These are phyloP conservation scores for Phymorhynchus buccinoides DNA, from an alignment of 1,140 invertebrate species.

Conservation along the genomic window DNA sequence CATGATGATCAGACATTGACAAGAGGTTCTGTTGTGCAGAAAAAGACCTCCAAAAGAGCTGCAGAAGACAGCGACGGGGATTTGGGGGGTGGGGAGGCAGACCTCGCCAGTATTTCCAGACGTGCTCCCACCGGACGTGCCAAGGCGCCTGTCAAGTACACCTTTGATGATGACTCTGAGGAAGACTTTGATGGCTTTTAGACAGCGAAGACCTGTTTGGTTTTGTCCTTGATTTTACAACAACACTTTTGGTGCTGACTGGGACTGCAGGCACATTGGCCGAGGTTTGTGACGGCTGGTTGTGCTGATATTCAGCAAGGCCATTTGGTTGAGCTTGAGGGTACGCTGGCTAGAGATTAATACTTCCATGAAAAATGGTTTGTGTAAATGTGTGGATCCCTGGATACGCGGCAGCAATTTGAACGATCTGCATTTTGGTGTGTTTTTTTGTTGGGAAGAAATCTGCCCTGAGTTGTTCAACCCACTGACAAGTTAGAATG, in stretches of 20 bases:
- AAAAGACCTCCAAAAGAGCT: constrained; percentile 54
- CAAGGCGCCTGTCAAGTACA: constrained; percentile 67
- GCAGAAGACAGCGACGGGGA: constrained; percentile 53
- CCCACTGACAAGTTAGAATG: not conserved
- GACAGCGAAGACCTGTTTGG: not conserved
- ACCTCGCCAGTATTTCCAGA: constrained; percentile 36
- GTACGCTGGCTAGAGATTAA: not conserved
- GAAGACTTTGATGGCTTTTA: constrained; percentile 53
- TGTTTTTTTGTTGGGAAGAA: not conserved
- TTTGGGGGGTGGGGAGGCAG: constrained; percentile 36
- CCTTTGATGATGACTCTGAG: constrained; percentile 58
- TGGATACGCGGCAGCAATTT: not conserved
- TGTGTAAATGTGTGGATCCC: not conserved
- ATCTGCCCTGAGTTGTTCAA: not conserved
- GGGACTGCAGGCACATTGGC: not conserved
- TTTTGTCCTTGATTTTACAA: constrained; percentile 5
- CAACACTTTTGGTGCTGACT: not conserved
- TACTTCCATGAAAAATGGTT: not conserved
- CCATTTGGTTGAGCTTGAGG: not conserved
- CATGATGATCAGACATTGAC: no score
- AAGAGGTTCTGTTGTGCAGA: constrained; percentile 52
- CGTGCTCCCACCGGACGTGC: constrained; percentile 60
- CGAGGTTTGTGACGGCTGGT: not conserved
- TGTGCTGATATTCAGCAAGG: not conserved
- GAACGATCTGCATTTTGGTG: not conserved